A percentile compares a stretch with the other conserved stretches of the same genome.
These are phyloP conservation scores for Neotoxoptera formosana DNA, from an alignment of 1,140 invertebrate species.

Conservation along the genomic window DNA sequence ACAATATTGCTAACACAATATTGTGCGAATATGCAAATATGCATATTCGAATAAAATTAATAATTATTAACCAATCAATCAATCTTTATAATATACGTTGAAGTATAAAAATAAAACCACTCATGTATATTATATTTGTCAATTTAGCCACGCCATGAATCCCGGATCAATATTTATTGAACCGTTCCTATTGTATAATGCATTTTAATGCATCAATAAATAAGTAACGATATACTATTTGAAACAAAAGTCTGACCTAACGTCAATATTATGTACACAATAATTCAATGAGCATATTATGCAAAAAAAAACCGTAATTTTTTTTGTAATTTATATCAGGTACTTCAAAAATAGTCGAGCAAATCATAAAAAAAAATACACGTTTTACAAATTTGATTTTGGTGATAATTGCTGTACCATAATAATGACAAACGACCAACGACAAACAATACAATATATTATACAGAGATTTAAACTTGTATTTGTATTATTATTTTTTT, in stretches of 20 bases:
- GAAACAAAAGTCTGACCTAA: not conserved
- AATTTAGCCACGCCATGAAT: slow-evolving; percentile 1
- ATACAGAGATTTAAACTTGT: not conserved
- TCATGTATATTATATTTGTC: slow-evolving; percentile 13
- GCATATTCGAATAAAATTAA: not conserved
- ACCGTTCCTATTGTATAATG: not conserved
- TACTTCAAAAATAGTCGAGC: not conserved
- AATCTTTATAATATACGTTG: not conserved
- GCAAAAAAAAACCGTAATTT: not conserved
- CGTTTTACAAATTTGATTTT: not conserved
- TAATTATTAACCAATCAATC: not conserved
- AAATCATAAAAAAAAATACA: not conserved
- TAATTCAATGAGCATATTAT: not conserved
- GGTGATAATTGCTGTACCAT: not conserved
- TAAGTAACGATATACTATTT: not conserved
- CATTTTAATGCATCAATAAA: slow-evolving; percentile 15
- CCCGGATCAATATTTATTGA: not conserved
- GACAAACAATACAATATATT: not conserved
- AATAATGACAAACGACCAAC: not conserved
- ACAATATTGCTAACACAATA: not conserved
- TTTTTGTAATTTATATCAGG: not conserved
- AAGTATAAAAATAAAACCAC: not conserved
- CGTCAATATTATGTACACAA: not conserved
- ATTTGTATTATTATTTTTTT: not conserved
- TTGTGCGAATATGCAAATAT: no score